Evolutionary conservation across 1,140 invertebrate genomes (phyloP), one percentile per base, ranked within the genome.

Genomic region (Plodia interpunctella): DNA sequence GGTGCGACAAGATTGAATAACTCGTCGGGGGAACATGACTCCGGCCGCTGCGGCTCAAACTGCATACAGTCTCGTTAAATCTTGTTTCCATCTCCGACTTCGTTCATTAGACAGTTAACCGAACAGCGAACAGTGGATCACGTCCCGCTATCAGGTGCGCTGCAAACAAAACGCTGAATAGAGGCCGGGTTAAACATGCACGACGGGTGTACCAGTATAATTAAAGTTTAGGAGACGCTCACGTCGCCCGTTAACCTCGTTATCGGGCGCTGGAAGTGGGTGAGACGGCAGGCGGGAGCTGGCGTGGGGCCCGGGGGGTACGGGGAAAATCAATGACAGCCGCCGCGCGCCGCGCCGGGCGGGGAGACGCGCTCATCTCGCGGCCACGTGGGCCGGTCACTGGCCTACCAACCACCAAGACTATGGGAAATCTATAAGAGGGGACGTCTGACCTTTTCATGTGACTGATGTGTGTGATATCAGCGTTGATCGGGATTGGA

Each of bases 181-280:
- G 78, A 83, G 83, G 79, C 76, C 81, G 76, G 83, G 83, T 88
- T 87, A 84, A 88, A 88, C 86, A 88, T 88, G 86, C 83, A 88
- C 80, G 83, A 77, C 78, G 83, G 83, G 76, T 86, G 83, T 86
- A 88, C 81, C 79, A 80, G 84, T 87, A 83, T 88, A 87, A 89
- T 89, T 89, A 89, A 87, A 89, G 84, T 87, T 89, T 87, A 87
- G 84, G 83, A 87, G 83, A 87, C 84, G 84, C 84, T 87, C 84
- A 87, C 87, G 87, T 87, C 87, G 87, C 87, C 83, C 86, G 84
- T 89, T 89, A 89, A 89, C 86, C 86, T 89, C 86, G 86, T 89
- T 89, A 89, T 89, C 86, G 84, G 84, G 83, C 80, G 83, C 81
- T 86, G 80, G 83, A 86, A 87, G 84, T 87, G 86, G 86, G 86